phyloP scores from a whole-genome alignment of 2,888 invertebrate species.

The Scaptomyza tumidula region DNA sequence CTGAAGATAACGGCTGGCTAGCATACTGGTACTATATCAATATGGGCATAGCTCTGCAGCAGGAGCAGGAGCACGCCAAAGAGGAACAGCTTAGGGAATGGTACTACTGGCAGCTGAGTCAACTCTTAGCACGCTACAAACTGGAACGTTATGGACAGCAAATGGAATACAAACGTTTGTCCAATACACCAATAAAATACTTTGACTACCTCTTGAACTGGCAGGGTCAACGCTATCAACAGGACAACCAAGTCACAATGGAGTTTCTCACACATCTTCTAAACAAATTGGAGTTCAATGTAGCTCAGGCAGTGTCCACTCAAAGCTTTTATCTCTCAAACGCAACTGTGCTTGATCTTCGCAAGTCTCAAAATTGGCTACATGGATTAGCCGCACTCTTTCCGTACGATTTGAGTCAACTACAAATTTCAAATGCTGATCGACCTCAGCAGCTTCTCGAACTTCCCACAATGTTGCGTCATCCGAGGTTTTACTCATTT shows the following conservation, averaged over 20 bases:
- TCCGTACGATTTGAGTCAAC: constrained; percentile 43
- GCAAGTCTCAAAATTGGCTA: constrained; percentile 36
- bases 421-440: neutral
- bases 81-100: constrained; percentile 87
- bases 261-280: constrained; percentile 11
- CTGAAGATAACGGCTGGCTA: constrained; percentile 88
- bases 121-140: constrained; percentile 89
- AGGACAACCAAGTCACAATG: neutral
- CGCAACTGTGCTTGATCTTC: constrained; percentile 42
- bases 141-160: constrained; percentile 88
- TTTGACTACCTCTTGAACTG: constrained; percentile 18
- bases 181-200: too few relatives aligned
- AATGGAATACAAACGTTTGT: constrained; percentile 17
- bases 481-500: constrained; percentile 89
- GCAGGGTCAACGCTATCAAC: constrained; percentile 85
- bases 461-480: constrained; percentile 87
- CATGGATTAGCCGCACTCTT: constrained; percentile 44
- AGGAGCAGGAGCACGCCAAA: constrained; percentile 72
- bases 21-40: constrained; percentile 81
- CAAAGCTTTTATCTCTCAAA: constrained; percentile 25
- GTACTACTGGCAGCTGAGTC: constrained; percentile 87
- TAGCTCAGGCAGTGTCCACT: constrained; percentile 7
- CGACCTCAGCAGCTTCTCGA: constrained; percentile 85
- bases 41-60: constrained; percentile 82
- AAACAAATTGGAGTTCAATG: constrained; percentile 11